Percentiles rank a stretch among this genome's conserved stretches.
These are phyloP conservation scores for Corythornis leucogaster DNA, from an alignment of 2,797 vertebrate species.

Conservation along the genomic window DNA sequence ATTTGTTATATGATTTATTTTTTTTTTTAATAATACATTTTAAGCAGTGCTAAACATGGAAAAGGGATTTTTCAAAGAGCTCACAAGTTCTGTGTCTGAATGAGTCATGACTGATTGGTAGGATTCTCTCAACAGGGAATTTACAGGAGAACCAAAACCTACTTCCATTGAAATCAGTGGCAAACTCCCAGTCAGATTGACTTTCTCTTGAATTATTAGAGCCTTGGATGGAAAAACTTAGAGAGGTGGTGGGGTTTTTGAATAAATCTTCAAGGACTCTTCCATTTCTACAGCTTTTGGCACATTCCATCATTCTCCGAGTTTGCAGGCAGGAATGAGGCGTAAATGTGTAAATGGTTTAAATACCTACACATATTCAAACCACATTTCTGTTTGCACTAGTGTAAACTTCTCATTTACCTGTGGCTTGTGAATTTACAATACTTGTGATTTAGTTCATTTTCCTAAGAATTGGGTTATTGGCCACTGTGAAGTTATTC, in stretches of 20 bases:
- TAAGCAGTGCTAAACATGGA: slow-evolving; percentile 19
- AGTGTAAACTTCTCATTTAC: not conserved
- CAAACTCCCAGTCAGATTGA: slow-evolving; percentile 16
- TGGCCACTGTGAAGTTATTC: not conserved
- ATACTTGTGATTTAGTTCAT: not conserved
- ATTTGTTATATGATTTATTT: not conserved
- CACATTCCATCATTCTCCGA: not conserved
- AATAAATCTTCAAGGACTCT: slow-evolving; percentile 6
- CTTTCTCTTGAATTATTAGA: not conserved
- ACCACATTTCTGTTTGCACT: not conserved
- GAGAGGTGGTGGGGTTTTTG: not conserved
- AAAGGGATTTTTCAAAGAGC: slow-evolving; percentile 48
- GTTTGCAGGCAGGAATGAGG: not conserved
- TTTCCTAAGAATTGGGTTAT: not conserved
- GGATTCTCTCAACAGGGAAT: slow-evolving; percentile 51
- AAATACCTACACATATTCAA: not conserved
- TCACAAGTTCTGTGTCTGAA: slow-evolving; percentile 48
- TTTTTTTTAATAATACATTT: slow-evolving; percentile 41
- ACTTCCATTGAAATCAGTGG: not conserved
- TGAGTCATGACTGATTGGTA: slow-evolving; percentile 61
- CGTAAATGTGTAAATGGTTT: not conserved
- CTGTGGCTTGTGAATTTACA: not conserved
- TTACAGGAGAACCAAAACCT: slow-evolving; percentile 41
- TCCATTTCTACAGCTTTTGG: not conserved
- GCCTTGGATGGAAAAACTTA: not conserved